Percentiles rank a stretch among this genome's conserved stretches.
These are phyloP conservation scores for Castor canadensis DNA, from an alignment of 2,113 vertebrate species.

Conservation along the genomic window DNA sequence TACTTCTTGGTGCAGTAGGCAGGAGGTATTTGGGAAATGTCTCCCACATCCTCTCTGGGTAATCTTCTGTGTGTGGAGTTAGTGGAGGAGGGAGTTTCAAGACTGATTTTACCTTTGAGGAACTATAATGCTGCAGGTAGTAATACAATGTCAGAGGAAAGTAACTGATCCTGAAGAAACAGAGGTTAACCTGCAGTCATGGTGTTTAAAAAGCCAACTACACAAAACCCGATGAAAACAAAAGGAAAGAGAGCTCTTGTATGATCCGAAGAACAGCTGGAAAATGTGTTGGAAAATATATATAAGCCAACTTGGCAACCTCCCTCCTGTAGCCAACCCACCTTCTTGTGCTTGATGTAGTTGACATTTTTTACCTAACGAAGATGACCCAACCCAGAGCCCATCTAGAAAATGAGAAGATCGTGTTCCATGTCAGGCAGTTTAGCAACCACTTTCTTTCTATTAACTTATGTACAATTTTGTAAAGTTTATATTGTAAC, in stretches of 20 bases:
- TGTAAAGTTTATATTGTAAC: not conserved
- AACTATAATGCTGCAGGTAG: not conserved
- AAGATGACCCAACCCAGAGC: not conserved
- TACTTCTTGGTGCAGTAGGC: not conserved
- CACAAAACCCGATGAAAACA: not conserved
- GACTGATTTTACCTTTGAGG: not conserved
- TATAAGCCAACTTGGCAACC: not conserved
- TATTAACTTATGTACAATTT: not conserved
- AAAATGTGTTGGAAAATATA: not conserved
- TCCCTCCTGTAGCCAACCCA: not conserved
- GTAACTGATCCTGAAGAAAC: not conserved
- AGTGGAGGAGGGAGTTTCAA: not conserved
- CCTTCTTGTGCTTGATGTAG: not conserved
- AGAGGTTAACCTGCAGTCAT: not conserved
- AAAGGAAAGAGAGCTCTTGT: not conserved
- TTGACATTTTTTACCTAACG: not conserved
- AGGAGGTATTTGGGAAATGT: not conserved
- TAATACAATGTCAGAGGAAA: not conserved
- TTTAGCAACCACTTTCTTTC: not conserved
- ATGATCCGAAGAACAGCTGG: not conserved
- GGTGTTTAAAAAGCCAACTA: not conserved
- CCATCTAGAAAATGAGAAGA: not conserved
- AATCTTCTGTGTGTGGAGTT: not conserved
- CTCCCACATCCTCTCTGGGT: rapidly evolving
- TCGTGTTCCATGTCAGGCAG: not conserved